Percentiles rank a stretch among this genome's conserved stretches.
These are phyloP conservation scores for Quadroppia sp. DNA, from an alignment of 2,888 invertebrate species.

Conservation along the genomic window DNA sequence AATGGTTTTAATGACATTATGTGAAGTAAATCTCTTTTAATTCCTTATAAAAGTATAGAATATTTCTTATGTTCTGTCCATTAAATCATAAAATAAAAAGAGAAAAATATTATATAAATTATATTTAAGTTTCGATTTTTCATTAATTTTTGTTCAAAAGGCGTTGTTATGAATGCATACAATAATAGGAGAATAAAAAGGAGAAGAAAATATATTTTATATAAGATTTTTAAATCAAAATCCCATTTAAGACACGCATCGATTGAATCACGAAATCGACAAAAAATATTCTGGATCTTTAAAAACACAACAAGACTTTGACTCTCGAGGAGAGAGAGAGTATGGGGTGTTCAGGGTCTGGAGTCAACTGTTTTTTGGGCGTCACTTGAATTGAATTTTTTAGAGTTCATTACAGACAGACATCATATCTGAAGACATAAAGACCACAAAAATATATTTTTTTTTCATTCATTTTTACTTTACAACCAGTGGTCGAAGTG, in stretches of 20 bases:
- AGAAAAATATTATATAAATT: neutral
- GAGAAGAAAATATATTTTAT: neutral
- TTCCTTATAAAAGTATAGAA: neutral
- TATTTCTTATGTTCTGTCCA: neutral
- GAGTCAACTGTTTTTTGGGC: neutral
- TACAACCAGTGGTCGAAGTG: neutral
- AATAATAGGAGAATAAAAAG: neutral
- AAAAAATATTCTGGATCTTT: neutral
- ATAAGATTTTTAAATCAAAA: neutral
- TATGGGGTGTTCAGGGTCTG: neutral
- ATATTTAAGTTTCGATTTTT: constrained; percentile 11
- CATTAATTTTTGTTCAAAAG: constrained; percentile 11
- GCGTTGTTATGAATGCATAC: neutral
- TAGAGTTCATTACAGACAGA: neutral
- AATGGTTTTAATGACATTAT: neutral
- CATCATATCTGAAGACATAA: neutral
- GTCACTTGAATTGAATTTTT: constrained; percentile 22
- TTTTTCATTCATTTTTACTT: neutral
- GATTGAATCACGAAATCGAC: constrained; percentile 8
- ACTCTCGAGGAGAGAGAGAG: too few relatives aligned
- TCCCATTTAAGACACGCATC: constrained; percentile 18
- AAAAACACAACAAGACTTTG: neutral
- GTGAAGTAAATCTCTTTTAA: neutral
- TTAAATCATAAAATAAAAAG: neutral
- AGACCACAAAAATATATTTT: constrained; percentile 13